Evolutionary conservation across 2,888 invertebrate species (phyloP).

Genomic region (Amblyjoppa proteus): DNA sequence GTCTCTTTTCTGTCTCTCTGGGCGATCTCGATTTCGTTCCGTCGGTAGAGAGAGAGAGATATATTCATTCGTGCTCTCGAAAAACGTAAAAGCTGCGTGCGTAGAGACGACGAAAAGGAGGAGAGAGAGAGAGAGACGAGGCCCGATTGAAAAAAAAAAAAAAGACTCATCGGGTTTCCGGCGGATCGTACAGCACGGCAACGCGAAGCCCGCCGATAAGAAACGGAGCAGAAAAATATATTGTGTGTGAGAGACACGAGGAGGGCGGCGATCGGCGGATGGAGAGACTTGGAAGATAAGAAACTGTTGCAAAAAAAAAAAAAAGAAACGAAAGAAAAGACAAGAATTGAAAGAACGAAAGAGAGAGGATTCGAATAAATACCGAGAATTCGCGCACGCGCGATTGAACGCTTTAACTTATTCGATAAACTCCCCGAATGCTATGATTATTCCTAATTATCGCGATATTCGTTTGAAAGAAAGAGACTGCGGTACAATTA

Average conservation of each 20-base stretch:
- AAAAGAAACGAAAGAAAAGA: conserved; percentile 13
- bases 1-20: conserved; percentile 40
- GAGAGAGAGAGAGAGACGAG: conserved; percentile 1
- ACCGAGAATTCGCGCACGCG: conserved; percentile 63
- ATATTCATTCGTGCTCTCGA: background rate
- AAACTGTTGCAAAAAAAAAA: conserved; percentile 34
- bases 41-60: background rate
- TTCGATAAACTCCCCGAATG: conserved; percentile 63
- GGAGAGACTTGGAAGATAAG: conserved; percentile 56
- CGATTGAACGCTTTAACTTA: conserved; percentile 30
- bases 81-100: conserved; percentile 11
- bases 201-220: conserved; percentile 57
- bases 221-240: conserved; percentile 50
- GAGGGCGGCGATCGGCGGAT: conserved; percentile 5
- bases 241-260: conserved; percentile 23
- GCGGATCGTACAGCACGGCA: conserved; percentile 61
- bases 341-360: conserved; percentile 46
- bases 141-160: conserved; percentile 43
- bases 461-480: conserved; percentile 58
- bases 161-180: conserved; percentile 47
- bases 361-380: conserved; percentile 61
- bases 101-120: background rate
- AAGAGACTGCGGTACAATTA: conserved; percentile 1
- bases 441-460: conserved; percentile 68
- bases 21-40: conserved; percentile 37